Evolutionary conservation across 1,140 invertebrate species (phyloP), one percentile per base, ranked within the genome.

Genomic region (Drosophila elegans): DNA sequence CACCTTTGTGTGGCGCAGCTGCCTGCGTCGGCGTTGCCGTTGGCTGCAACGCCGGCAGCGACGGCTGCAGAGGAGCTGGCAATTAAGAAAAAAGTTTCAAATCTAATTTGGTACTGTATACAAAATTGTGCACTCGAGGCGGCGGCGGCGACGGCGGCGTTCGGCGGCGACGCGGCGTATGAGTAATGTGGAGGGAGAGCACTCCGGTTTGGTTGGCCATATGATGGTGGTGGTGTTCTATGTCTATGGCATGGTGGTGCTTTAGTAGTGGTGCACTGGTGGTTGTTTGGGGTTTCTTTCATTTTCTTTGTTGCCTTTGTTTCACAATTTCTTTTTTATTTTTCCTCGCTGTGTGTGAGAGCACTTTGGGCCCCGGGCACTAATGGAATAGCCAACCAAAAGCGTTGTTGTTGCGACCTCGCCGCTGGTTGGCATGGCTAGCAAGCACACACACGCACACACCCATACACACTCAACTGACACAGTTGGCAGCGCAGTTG

Each of bases 21-120:
- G 64, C 63, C 60, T 42, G 64, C 64, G 60, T 64, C 55, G 55
- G 60, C 60, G 64, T 68, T 21, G 16, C 36, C 38, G 60, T 63
- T 29, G 67, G 59, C 49, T 66, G 59, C 29, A 42, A 21, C 68
- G 32, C 16, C 4, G 25, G 9, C 48, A 38, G 45, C 41, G 12
- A 32, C 52, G n/a, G 39, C 25, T 39, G 68, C 80, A 59, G 72
- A 59, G 56, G 25, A 32, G 45, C 67, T 55, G 72, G 88, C 84
- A 90, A 91, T 91, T 91, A 89, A 90, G 83, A 77, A 90, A 91
- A 91, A 91, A 90, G 91, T 91, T 91, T 88, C 86, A 91, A 91
- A 91, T 91, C 63, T 82, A 90, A 90, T 89, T 91, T 91, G 89
- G 85, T 86, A 91, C 86, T 91, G 90, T 91, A 91, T 91, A 91